phyloP scores from a whole-genome alignment of 2,888 invertebrate genomes.

The Caenorhabditis sp. region DNA sequence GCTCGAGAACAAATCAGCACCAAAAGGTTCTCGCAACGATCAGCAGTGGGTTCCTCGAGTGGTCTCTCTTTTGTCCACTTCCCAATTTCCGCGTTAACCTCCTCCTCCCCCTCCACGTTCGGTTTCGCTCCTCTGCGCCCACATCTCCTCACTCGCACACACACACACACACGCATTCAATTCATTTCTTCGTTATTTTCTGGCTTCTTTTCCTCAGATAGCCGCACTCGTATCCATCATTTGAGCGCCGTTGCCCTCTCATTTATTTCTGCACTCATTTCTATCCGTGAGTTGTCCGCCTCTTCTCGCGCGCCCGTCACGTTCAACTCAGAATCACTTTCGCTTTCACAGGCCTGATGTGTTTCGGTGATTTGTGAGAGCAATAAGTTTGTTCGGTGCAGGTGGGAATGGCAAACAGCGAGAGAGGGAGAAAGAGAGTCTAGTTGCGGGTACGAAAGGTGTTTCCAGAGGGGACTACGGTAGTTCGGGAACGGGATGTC shows the following conservation, averaged over 20 bases:
- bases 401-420: conserved; percentile 32
- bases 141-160: background rate
- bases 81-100: conserved; percentile 40
- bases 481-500: background rate
- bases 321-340: conserved; percentile 19
- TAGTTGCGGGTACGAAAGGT: conserved; percentile 11
- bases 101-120: background rate
- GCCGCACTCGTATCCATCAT: background rate
- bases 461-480: conserved; percentile 14
- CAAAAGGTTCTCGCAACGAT: conserved; percentile 27
- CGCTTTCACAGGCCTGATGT: background rate
- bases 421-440: conserved; percentile 20
- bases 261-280: background rate
- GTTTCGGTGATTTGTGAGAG: conserved; percentile 21
- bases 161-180: too few species aligned
- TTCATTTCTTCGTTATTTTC: conserved; percentile 18
- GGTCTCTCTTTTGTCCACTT: conserved; percentile 44
- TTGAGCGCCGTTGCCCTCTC: background rate
- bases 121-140: background rate
- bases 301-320: too few species aligned
- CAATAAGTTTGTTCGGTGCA: conserved; percentile 25
- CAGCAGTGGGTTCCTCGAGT: conserved; percentile 20
- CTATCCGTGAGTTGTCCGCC: background rate
- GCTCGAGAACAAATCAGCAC: conserved; percentile 45
- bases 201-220: conserved; percentile 20